Percentiles rank a stretch among this genome's conserved stretches.
Conservation (phyloP, 2,888 invertebrate species). For the Sthenelais limicola region DNA sequence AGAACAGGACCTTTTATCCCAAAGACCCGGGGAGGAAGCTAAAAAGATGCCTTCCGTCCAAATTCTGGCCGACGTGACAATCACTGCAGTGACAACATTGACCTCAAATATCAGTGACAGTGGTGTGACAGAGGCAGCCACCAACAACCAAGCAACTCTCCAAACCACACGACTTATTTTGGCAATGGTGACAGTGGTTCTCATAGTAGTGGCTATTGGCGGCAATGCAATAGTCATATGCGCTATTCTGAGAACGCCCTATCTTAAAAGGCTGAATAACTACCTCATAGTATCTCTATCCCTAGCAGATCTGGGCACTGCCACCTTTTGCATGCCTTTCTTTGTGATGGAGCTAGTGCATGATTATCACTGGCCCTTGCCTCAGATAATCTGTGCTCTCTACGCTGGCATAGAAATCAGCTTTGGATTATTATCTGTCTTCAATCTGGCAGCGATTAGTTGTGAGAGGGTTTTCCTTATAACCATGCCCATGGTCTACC, state of each 20-base stretch:
- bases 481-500: slow-evolving; percentile 48
- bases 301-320: slow-evolving; percentile 41
- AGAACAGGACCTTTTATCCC: too few species aligned
- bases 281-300: slow-evolving; percentile 49
- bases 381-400: slow-evolving; percentile 41
- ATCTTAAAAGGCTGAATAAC: slow-evolving; percentile 47
- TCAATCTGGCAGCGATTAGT: slow-evolving; percentile 46
- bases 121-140: neutral
- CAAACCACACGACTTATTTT: neutral
- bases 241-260: slow-evolving; percentile 35
- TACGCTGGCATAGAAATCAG: slow-evolving; percentile 43
- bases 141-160: neutral
- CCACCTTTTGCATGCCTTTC: slow-evolving; percentile 47
- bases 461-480: slow-evolving; percentile 50
- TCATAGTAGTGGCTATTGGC: slow-evolving; percentile 34
- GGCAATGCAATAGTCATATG: slow-evolving; percentile 47
- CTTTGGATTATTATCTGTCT: slow-evolving; percentile 38
- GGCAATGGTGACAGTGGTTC: neutral
- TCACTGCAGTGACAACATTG: too few species aligned
- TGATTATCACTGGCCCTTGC: slow-evolving; percentile 21
- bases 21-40: too few species aligned
- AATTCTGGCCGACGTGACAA: too few species aligned
- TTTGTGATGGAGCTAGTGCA: slow-evolving; percentile 38
- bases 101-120: neutral
- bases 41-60: too few species aligned